Conservation (phyloP, 2,888 invertebrate species). For the Panorpa germanica region DNA sequence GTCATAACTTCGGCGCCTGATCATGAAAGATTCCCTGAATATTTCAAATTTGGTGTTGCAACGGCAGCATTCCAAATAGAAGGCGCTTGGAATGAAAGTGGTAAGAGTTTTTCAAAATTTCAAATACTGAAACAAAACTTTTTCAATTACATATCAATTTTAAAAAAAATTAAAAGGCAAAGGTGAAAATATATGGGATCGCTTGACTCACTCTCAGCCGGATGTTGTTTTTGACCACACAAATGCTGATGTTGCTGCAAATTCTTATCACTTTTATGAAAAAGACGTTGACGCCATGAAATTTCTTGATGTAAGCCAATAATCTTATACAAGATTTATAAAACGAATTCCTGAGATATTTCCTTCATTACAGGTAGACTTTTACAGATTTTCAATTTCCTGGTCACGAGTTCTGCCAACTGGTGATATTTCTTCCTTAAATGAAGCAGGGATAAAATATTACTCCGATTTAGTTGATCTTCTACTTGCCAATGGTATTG, state of each 20-base stretch:
- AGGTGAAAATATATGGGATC: constrained; percentile 31
- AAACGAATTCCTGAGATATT: too few relatives aligned
- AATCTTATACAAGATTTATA: too few relatives aligned
- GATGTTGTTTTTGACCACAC: constrained; percentile 23
- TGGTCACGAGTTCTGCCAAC: constrained; percentile 45
- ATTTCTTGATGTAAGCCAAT: constrained; percentile 28
- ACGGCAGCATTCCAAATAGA: too few relatives aligned
- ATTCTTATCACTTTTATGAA: constrained; percentile 36
- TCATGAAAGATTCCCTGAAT: too few relatives aligned
- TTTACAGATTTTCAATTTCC: constrained; percentile 37
- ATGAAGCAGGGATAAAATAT: constrained; percentile 36
- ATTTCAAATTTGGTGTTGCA: too few relatives aligned
- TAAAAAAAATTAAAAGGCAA: too few relatives aligned
- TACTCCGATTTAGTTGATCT: constrained; percentile 44
- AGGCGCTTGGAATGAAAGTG: too few relatives aligned
- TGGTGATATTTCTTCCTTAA: constrained; percentile 31
- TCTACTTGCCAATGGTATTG: constrained; percentile 35
- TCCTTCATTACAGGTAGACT: constrained; percentile 22
- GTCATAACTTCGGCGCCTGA: too few relatives aligned
- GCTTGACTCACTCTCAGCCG: constrained; percentile 19
- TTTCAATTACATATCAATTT: too few relatives aligned
- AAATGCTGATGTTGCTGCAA: constrained; percentile 35
- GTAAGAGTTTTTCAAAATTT: too few relatives aligned
- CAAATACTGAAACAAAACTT: too few relatives aligned
- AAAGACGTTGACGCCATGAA: constrained; percentile 34